Evolutionary conservation across 1,140 invertebrate genomes (phyloP), one percentile per base, ranked within the genome.

Genomic region (Rhopalosiphum padi): DNA sequence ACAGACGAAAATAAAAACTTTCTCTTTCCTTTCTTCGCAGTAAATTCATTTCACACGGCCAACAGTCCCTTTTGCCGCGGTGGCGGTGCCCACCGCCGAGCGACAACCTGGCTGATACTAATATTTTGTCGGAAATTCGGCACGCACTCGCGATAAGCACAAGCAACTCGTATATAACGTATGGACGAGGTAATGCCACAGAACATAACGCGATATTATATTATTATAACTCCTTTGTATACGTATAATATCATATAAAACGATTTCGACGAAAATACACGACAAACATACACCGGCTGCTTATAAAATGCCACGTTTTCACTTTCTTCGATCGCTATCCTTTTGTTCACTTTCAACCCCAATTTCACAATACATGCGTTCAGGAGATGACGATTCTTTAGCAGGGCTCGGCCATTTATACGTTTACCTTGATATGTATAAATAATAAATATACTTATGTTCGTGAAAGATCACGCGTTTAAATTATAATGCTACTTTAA

Each of bases 1-100:
- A 25, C 18, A 60, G 25, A 91, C 37, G 43, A 93, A 93, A 93
- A 93, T 41, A 93, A 93, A 93, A 93, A 93, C 91, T 93, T 93
- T 93, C 91, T 93, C 91, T 86, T 92, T 93, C 51, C 90, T 82
- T 89, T 89, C 88, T 41, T 55, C 51, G 48, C 35, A 3, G n/a
- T 51, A 4, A 23, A 53, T 37, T 5, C 88, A 23, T 60, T 90
- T 41, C 53, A 60, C 51, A 2, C 48, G 48, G 48, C 48, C 18
- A 51, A 18, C 53, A 7, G 88, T 90, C 87, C 87, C 30, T 89
- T 89, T 89, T 48, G 25, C 23, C 48, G 87, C 18, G 15, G n/a
- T 22, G n/a, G 30, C 30, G 30, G 30, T n/a, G 9, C 87, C 15
- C 48, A 51, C 87, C 48, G 7, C 46, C 41, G 25, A n/a, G 5